These are phyloP conservation scores for Reinhardtius hippoglossoides DNA, from an alignment of 2,113 vertebrate species.

Conservation along the genomic window DNA sequence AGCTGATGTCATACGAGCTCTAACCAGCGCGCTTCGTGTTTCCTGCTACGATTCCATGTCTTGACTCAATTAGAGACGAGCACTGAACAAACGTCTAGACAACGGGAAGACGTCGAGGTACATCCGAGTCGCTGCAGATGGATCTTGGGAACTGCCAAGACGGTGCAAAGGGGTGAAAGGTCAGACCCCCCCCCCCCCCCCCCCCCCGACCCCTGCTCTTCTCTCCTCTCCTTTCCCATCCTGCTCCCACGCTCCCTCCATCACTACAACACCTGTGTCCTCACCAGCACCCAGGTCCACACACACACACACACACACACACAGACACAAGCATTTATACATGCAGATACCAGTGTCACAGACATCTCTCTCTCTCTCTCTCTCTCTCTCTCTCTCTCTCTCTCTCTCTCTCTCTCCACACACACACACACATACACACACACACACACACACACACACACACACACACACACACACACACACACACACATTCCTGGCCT, in stretches of 20 bases:
- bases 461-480: slow-evolving; percentile 37
- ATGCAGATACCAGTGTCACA: slow-evolving; percentile 54
- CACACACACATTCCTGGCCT: slow-evolving; percentile 64
- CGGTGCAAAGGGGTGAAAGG: slow-evolving; percentile 52
- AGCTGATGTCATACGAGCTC: slow-evolving; percentile 55
- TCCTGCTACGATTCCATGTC: slow-evolving; percentile 60
- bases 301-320: slow-evolving; percentile 32
- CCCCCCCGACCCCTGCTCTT: slow-evolving; percentile 8
- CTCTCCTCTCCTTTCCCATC: slow-evolving; percentile 17
- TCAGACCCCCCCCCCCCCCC: slow-evolving; percentile 20
- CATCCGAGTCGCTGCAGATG: slow-evolving; percentile 34
- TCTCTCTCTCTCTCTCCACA: not conserved
- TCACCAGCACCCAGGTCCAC: slow-evolving; percentile 48
- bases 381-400: not conserved
- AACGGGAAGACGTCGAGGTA: slow-evolving; percentile 20
- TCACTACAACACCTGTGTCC: slow-evolving; percentile 74
- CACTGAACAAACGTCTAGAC: slow-evolving; percentile 45
- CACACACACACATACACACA: slow-evolving; percentile 29
- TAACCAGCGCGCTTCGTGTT: slow-evolving; percentile 22
- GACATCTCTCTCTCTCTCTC: slow-evolving; percentile 10
- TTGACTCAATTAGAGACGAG: slow-evolving; percentile 54
- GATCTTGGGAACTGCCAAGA: slow-evolving; percentile 35
- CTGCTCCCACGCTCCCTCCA: slow-evolving; percentile 67
- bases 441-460: slow-evolving; percentile 21
- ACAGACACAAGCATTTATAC: slow-evolving; percentile 44